Conservation (phyloP, 2,888 invertebrate species). For the Cataglyphis albicans region DNA sequence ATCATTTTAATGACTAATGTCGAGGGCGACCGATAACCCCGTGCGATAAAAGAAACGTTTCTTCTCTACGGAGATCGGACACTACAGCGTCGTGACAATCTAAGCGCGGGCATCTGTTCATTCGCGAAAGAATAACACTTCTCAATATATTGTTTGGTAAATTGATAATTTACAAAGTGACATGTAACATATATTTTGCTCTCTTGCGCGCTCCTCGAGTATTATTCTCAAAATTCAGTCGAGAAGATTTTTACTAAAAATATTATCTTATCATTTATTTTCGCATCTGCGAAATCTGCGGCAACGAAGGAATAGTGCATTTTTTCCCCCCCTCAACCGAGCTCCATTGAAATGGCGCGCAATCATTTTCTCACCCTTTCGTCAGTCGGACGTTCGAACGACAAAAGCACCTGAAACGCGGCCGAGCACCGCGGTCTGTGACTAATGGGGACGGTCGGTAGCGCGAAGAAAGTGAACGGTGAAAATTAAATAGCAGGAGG, state of each 20-base stretch:
- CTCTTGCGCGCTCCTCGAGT: background rate
- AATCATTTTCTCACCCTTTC: slow-evolving; percentile 65
- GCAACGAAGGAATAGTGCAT: background rate
- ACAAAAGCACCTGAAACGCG: slow-evolving; percentile 68
- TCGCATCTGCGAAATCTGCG: slow-evolving; percentile 20
- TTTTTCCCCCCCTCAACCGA: background rate
- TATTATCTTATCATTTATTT: slow-evolving; percentile 10
- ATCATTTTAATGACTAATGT: slow-evolving; percentile 78
- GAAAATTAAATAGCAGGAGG: slow-evolving; percentile 60
- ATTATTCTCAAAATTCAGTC: background rate
- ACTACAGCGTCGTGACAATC: slow-evolving; percentile 22
- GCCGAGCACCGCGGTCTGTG: slow-evolving; percentile 54
- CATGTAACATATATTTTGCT: background rate
- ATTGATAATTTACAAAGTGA: slow-evolving; percentile 19
- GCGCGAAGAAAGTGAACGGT: slow-evolving; percentile 63
- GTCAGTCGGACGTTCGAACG: slow-evolving; percentile 55
- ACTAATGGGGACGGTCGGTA: slow-evolving; percentile 70
- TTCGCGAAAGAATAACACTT: background rate
- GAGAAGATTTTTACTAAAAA: background rate
- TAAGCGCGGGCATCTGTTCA: background rate
- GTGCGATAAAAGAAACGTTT: slow-evolving; percentile 71
- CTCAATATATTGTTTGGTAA: background rate
- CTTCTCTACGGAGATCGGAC: slow-evolving; percentile 59
- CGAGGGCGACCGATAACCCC: slow-evolving; percentile 79
- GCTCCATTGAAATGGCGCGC: slow-evolving; percentile 65